A percentile compares a stretch with the other conserved stretches of the same genome.
Evolutionary conservation across 2,113 vertebrate genomes (phyloP).

Genomic region (Donacobius atricapilla): DNA sequence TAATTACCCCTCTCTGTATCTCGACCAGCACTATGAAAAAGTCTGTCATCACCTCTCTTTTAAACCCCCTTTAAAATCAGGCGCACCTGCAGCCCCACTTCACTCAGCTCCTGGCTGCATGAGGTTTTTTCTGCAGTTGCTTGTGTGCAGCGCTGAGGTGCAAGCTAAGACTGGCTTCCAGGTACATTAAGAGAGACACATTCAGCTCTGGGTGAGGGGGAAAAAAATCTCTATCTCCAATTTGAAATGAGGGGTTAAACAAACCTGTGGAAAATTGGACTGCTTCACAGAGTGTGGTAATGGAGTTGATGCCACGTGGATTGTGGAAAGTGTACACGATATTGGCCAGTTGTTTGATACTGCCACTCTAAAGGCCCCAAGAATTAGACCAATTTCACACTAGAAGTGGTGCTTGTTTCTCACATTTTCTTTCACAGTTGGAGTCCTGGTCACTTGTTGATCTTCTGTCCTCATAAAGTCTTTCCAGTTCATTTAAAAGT

Average conservation of each 20-base stretch:
- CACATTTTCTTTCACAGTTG: slow-evolving; percentile 67
- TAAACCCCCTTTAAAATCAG: background rate
- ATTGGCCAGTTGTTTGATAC: slow-evolving; percentile 54
- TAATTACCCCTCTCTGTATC: background rate
- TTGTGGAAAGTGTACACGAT: background rate
- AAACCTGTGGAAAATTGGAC: slow-evolving; percentile 5
- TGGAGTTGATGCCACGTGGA: slow-evolving; percentile 22
- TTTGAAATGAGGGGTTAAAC: slow-evolving; percentile 34
- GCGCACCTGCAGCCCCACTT: background rate
- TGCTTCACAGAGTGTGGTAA: slow-evolving; percentile 52
- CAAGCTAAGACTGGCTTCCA: background rate
- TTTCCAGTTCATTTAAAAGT: slow-evolving; percentile 70
- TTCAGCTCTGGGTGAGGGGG: background rate
- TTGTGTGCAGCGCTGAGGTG: background rate
- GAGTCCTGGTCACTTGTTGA: slow-evolving; percentile 59
- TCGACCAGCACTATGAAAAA: background rate
- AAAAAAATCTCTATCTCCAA: background rate
- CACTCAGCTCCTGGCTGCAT: background rate
- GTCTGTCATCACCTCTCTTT: background rate
- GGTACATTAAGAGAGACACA: background rate
- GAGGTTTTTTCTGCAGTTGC: background rate
- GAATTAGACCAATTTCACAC: slow-evolving; percentile 65
- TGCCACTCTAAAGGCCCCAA: slow-evolving; percentile 47
- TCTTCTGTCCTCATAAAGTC: slow-evolving; percentile 63
- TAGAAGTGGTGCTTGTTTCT: slow-evolving; percentile 52